Base-by-base conservation (phyloP, 2,113 vertebrate genomes). In the Oophaga pumilio region DNA sequence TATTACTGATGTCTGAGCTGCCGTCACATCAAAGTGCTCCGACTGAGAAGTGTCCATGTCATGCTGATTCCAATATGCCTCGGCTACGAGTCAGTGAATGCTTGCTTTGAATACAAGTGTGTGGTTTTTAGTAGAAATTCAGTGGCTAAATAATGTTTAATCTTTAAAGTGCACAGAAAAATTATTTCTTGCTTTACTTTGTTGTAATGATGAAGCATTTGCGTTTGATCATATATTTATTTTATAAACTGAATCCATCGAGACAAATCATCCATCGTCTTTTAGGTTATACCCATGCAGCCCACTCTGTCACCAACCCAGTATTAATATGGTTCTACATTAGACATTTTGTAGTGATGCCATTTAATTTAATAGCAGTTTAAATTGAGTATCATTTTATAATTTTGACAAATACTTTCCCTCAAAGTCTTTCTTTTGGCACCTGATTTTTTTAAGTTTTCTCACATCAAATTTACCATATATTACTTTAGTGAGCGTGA, bases 1-100 rank as follows among this genome's bases (percentile, higher is more conserved):
- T 86, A 43, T 76, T 69, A 82, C 62, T 66, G 62, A 82, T 82
- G 60, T 69, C 49, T 83, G 80, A 66, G 80, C 33, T 82, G 43
- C 62, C 69, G 62, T 83, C 62, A 83, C 81, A 68, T 68, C 14
- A 83, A 83, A 83, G 81, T 82, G 11, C 50, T 82, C 60, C 14
- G 60, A 20, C 62, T 66, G 60, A 83, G 43, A 83, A 53, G 81
- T 69, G 81, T 69, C 81, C 64, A 50, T 6, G 53, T 83, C 59
- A 50, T 68, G n/a, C 81, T 83, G 81, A 52, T 83, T 64, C 81
- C n/a, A 28, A 69, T 66, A 53, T 69, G 81, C 62, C 22, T 83
- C 49, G 18, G 81, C 69, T 52, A 49, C 9, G 43, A 83, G 64
- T 69, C 81, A 24, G 26, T 69, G 43, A 18, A 43, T 24, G 81